These are phyloP conservation scores for Drosophila prosaltans DNA, from an alignment of 1,140 invertebrate genomes.

Conservation along the genomic window DNA sequence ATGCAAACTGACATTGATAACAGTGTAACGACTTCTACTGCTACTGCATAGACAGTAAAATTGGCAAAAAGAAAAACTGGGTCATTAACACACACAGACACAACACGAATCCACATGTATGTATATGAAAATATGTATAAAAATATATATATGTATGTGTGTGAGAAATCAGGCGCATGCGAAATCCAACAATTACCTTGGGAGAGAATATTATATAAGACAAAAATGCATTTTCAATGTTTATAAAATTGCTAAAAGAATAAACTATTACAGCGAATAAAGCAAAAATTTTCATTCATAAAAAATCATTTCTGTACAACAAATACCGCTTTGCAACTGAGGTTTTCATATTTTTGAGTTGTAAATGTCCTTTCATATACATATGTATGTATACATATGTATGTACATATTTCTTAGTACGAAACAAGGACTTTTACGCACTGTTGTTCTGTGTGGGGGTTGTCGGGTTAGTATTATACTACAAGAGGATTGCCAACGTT, in stretches of 20 bases:
- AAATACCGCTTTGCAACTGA: neutral
- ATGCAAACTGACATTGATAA: constrained; percentile 21
- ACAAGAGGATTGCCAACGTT: constrained; percentile 44
- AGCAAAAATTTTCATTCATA: neutral
- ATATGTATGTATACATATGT: constrained; percentile 14
- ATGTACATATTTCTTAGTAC: constrained; percentile 1
- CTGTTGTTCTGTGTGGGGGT: no score
- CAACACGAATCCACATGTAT: no score
- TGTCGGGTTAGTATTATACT: neutral
- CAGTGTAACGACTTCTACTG: neutral
- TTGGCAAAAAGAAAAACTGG: constrained; percentile 23
- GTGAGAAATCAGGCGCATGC: neutral
- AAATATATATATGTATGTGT: neutral
- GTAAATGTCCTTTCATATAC: neutral
- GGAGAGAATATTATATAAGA: constrained; percentile 5
- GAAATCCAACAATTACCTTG: constrained; percentile 7
- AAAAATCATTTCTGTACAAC: neutral
- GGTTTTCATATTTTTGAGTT: no score
- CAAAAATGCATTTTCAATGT: constrained; percentile 4
- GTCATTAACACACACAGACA: constrained; percentile 10
- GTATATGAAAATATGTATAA: neutral
- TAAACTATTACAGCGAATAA: neutral
- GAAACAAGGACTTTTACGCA: constrained; percentile 8
- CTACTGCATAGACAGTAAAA: neutral
- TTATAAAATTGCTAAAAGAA: neutral